These are phyloP conservation scores for Pyxicephalus adspersus DNA, from an alignment of 2,113 vertebrate species.

Conservation along the genomic window DNA sequence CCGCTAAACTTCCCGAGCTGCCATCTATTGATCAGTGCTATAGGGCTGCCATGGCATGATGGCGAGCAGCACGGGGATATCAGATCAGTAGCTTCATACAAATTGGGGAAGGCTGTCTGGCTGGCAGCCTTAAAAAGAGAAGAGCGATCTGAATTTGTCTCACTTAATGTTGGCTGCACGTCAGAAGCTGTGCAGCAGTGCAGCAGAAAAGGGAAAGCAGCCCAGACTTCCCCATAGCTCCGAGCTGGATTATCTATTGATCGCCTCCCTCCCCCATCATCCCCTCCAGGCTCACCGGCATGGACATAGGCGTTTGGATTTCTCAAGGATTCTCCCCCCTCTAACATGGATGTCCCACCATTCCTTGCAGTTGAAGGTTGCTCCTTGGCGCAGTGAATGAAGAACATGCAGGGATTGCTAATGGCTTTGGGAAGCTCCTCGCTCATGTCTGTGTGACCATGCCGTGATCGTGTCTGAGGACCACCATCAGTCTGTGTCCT, in stretches of 20 bases:
- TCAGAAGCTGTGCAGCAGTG: conserved; percentile 93
- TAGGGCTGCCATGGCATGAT: conserved; percentile 61
- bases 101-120: conserved; percentile 74
- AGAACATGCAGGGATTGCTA: conserved; percentile 89
- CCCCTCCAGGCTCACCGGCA: conserved; percentile 77
- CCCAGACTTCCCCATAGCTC: conserved; percentile 67
- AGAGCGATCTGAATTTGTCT: conserved; percentile 82
- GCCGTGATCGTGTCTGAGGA: conserved; percentile 88
- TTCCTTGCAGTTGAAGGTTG: conserved; percentile 88
- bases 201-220: conserved; percentile 82
- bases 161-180: conserved; percentile 90
- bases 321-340: conserved; percentile 79
- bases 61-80: conserved; percentile 55
- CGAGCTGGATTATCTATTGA: conserved; percentile 74
- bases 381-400: conserved; percentile 94
- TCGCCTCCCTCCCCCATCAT: conserved; percentile 65
- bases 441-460: conserved; percentile 84
- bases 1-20: no score
- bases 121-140: conserved; percentile 73
- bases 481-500: conserved; percentile 76
- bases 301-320: conserved; percentile 82
- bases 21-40: conserved; percentile 2
- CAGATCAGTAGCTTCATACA: conserved; percentile 70
- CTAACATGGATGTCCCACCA: conserved; percentile 93
- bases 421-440: conserved; percentile 83